Evolutionary conservation across 2,797 vertebrate species (phyloP).

Genomic region (Malacoraja senta): DNA sequence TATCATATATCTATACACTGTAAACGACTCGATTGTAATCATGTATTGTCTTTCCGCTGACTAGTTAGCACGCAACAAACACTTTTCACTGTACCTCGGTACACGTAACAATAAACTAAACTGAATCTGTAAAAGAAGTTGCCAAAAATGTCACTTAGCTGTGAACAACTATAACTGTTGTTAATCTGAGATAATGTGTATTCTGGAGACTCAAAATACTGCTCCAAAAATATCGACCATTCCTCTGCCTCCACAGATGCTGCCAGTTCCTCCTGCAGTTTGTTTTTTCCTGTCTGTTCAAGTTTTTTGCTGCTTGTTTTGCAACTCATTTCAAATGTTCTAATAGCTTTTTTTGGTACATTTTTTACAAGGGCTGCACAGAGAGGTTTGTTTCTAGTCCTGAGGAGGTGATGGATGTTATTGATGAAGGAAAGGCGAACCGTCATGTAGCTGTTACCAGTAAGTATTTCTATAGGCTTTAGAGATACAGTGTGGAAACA

Average conservation of each 20-base stretch:
- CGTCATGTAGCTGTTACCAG: slow-evolving; percentile 93
- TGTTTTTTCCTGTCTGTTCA: background rate
- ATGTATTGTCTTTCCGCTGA: no score
- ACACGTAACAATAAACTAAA: no score
- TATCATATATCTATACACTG: no score
- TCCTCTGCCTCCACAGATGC: no score
- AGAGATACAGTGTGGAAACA: no score
- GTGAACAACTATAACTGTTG: background rate
- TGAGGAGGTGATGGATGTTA: slow-evolving; percentile 92
- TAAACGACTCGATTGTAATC: no score
- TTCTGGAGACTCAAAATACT: no score
- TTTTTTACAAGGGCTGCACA: slow-evolving; percentile 74
- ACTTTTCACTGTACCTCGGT: no score
- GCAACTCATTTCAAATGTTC: background rate
- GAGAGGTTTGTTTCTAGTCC: slow-evolving; percentile 97
- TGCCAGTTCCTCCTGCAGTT: no score
- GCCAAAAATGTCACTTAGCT: no score
- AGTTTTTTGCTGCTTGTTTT: background rate
- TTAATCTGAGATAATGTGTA: background rate
- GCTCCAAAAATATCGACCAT: no score
- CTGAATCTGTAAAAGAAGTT: background rate
- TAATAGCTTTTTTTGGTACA: background rate
- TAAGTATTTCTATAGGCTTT: slow-evolving; percentile 54
- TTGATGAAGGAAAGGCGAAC: slow-evolving; percentile 90
- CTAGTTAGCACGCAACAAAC: no score